Evolutionary conservation across 2,113 vertebrate genomes (phyloP).

Genomic region (Spilogale gracilis): DNA sequence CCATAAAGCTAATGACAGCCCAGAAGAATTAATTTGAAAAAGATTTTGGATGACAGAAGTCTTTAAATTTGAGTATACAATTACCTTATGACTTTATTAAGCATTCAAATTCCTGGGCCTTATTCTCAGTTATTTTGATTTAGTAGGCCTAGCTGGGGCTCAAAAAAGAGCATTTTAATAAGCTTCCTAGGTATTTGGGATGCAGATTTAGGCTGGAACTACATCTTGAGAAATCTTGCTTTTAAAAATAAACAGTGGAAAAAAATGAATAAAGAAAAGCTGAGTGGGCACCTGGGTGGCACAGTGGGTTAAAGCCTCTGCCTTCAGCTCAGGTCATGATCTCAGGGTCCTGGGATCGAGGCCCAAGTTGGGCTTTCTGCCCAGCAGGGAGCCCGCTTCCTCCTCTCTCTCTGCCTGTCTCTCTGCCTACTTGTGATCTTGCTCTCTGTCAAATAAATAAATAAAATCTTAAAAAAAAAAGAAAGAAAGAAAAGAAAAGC

Average conservation of each 20-base stretch:
- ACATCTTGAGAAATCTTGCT: background rate
- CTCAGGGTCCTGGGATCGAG: no score
- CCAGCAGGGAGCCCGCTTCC: no score
- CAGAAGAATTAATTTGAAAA: background rate
- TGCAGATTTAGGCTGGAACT: background rate
- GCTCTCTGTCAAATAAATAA: no score
- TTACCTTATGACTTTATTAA: background rate
- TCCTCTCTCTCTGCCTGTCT: no score
- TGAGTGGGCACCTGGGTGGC: background rate
- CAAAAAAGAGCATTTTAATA: background rate
- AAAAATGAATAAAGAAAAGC: background rate
- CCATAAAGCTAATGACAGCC: background rate
- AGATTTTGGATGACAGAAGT: background rate
- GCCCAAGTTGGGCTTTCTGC: no score
- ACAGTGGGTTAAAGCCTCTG: no score
- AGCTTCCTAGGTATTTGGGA: background rate
- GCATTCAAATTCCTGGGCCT: background rate
- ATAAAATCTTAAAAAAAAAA: no score
- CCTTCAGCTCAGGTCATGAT: no score
- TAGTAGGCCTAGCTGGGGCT: background rate
- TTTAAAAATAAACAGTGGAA: background rate
- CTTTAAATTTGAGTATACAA: background rate
- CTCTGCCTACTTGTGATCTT: no score
- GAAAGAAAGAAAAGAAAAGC: background rate
- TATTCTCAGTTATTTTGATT: background rate